Evolutionary conservation across 2,113 vertebrate genomes (phyloP).

Genomic region (Atractosteus spatula): DNA sequence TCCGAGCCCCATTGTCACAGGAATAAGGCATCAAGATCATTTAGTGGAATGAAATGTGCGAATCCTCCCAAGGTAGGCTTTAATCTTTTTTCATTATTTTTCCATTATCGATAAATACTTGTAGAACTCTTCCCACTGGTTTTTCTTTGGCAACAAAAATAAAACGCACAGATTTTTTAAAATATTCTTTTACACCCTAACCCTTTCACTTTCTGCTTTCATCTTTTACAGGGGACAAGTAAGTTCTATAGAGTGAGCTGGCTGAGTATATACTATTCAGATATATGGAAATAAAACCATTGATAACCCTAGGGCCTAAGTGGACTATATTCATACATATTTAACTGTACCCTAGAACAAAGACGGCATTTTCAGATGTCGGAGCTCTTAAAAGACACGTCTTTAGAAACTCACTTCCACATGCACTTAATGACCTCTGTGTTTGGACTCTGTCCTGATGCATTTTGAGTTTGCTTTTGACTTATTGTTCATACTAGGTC

Average conservation of each 20-base stretch:
- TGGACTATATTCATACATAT: no score
- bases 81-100: conserved; percentile 81
- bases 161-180: conserved; percentile 64
- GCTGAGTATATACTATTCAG: conserved; percentile 51
- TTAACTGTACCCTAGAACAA: no score
- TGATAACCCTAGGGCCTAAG: conserved; percentile 57
- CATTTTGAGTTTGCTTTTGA: no score
- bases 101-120: conserved; percentile 76
- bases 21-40: conserved; percentile 64
- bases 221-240: conserved; percentile 62
- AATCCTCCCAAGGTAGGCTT: conserved; percentile 62
- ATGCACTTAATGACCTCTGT: no score
- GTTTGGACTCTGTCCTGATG: no score
- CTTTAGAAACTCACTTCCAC: no score
- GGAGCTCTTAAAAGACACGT: no score
- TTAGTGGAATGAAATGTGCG: conserved; percentile 62
- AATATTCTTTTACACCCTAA: not conserved
- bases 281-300: conserved; percentile 71
- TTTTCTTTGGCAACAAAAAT: conserved; percentile 45
- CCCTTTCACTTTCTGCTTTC: conserved; percentile 65
- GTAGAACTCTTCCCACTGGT: conserved; percentile 60
- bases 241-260: conserved; percentile 39
- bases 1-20: conserved; percentile 58
- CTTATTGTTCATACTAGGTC: no score
- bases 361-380: no score